These are phyloP conservation scores for Oreochromis tanganicae DNA, from an alignment of 2,113 vertebrate genomes.

Conservation along the genomic window DNA sequence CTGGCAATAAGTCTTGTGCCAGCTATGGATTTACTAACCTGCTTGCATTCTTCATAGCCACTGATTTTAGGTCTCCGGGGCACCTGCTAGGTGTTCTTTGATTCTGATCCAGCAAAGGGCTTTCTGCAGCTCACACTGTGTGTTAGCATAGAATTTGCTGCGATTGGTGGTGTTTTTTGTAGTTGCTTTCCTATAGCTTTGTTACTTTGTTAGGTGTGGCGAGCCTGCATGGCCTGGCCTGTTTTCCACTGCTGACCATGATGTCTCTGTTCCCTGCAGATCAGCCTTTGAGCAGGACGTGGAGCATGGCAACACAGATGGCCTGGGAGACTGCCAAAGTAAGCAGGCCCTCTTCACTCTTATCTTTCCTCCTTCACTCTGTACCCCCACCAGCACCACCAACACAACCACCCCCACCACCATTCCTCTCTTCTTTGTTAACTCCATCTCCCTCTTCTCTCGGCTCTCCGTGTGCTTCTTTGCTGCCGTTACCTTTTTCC, in stretches of 20 bases:
- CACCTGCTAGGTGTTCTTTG: conserved; percentile 43
- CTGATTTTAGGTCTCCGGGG: conserved; percentile 38
- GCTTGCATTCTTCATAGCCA: conserved; percentile 25
- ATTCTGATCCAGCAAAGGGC: conserved; percentile 34
- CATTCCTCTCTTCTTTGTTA: conserved; percentile 32
- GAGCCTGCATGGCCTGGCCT: conserved; percentile 37
- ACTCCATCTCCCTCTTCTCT: conserved; percentile 33
- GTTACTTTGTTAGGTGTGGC: conserved; percentile 44
- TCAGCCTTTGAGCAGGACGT: conserved; percentile 94
- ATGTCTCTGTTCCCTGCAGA: conserved; percentile 82
- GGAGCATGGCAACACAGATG: conserved; percentile 96
- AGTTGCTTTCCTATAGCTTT: conserved; percentile 20
- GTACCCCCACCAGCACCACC: neutral
- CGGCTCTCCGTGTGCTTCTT: conserved; percentile 11
- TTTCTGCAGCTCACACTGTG: conserved; percentile 8
- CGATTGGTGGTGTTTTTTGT: conserved; percentile 23
- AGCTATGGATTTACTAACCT: conserved; percentile 38
- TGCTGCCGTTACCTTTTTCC: conserved; percentile 48
- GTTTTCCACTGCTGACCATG: conserved; percentile 68
- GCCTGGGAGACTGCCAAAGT: conserved; percentile 99
- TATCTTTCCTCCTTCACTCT: conserved; percentile 59
- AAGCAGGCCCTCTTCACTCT: conserved; percentile 79
- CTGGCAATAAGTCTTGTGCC: conserved; percentile 2
- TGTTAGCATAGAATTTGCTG: neutral
- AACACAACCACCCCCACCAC: neutral